Evolutionary conservation across 2,797 vertebrate genomes (phyloP), one percentile per base, ranked within the genome.

Genomic region (Buceros bicornis): DNA sequence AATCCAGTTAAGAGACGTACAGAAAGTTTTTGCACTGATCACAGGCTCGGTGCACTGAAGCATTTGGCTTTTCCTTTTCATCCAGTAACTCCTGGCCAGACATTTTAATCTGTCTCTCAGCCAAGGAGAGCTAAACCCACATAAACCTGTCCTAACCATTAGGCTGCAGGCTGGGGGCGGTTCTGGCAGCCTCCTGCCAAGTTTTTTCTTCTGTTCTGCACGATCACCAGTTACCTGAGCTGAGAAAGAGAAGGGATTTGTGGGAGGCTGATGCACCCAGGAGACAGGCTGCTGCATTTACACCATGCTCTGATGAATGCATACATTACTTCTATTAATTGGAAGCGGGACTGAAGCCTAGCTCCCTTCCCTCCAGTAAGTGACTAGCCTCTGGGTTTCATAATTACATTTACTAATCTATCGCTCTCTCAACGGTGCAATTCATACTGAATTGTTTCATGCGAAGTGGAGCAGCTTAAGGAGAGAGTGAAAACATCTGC

Each of bases 401-500:
- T 87, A 95, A 93, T 93, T 87, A 74, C 85, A 80, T 95, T 92
- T 85, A 80, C 84, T 84, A 69, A 93, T 93, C 62, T 95, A 31
- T 78, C 26, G 40, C 12, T 47, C 73, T 91, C 93, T 91, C 93
- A 48, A 35, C 77, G 84, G 94, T 86, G 89, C 79, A 89, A 78
- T 96, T 94, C 91, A 53, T 25, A 18, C 60, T 71, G 79, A 95
- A 88, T 85, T 93, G 89, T 85, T 74, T 85, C 79, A 78, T 53
- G 48, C 53, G 78, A 87, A 93, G 45, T 64, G 60, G 35, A 89
- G 58, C 24, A 80, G 45, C 64, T 73, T 89, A 35, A 87, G 67
- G 33, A 78, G 19, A 35, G 29, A 60, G 43, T 17, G 57, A 20
- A 80, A 91, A 57, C 48, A 67, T 77, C 82, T 71, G 31, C 58